Conservation (phyloP, 23 tunicate genomes). For the Styela plicata region DNA sequence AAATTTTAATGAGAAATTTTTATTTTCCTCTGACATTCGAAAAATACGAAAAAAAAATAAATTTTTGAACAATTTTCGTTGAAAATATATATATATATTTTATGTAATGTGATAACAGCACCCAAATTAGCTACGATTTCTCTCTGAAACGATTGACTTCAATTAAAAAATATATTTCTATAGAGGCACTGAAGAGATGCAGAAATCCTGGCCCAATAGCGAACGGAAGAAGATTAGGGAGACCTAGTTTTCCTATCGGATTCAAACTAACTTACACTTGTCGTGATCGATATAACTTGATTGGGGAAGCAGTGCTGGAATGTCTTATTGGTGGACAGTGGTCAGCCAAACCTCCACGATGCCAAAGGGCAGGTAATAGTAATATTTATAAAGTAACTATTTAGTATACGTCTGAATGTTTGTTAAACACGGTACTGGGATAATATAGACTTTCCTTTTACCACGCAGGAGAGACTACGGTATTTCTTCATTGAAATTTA, state of each 20-base stretch:
- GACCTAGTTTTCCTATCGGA: not conserved
- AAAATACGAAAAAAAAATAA: too few relatives aligned
- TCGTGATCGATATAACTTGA: not conserved
- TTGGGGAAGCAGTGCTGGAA: not conserved
- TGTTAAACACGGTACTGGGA: too few relatives aligned
- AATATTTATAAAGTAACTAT: too few relatives aligned
- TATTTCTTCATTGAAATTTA: too few relatives aligned
- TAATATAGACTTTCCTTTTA: too few relatives aligned
- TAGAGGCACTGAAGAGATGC: not conserved
- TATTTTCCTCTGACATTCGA: too few relatives aligned
- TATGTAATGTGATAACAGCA: too few relatives aligned
- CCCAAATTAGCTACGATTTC: not conserved
- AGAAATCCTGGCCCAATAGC: not conserved
- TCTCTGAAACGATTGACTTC: not conserved
- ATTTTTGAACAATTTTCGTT: too few relatives aligned
- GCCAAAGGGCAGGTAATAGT: constrained; percentile 2
- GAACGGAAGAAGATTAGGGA: constrained; percentile 1
- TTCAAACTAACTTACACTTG: not conserved
- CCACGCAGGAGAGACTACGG: too few relatives aligned
- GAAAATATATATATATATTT: too few relatives aligned
- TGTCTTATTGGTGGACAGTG: constrained; percentile 5
- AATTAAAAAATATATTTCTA: not conserved
- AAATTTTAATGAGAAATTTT: too few relatives aligned
- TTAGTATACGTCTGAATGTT: too few relatives aligned
- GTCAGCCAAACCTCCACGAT: constrained; percentile 3